These are phyloP conservation scores for Drosophila teissieri DNA, from an alignment of 1,140 invertebrate species.

Conservation along the genomic window DNA sequence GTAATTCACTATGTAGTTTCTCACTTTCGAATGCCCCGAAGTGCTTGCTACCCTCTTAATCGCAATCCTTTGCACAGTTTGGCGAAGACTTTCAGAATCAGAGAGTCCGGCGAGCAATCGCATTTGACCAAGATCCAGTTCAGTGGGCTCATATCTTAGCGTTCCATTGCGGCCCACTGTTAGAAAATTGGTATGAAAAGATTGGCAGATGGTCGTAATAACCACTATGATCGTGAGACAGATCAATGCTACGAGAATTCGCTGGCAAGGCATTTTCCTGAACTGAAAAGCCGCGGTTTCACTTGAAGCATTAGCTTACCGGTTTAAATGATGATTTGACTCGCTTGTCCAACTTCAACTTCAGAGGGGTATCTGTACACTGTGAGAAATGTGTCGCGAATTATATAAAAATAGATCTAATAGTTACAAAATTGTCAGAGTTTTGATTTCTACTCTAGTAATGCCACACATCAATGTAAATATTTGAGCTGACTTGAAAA, in stretches of 20 bases:
- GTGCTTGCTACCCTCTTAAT: conserved; percentile 90
- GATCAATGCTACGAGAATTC: background rate
- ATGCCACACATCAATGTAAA: no score
- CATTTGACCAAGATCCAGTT: background rate
- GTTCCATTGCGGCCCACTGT: background rate
- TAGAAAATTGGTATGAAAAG: no score
- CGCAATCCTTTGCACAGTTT: conserved; percentile 88
- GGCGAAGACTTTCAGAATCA: conserved; percentile 87
- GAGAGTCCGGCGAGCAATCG: conserved; percentile 1
- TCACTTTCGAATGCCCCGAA: conserved; percentile 88
- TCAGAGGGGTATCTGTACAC: background rate
- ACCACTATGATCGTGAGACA: background rate
- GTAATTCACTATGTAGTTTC: conserved; percentile 88
- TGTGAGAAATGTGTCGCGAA: no score
- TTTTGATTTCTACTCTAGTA: no score
- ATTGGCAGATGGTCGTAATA: background rate
- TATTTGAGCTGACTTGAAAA: background rate
- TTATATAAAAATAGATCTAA: no score
- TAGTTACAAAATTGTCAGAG: no score
- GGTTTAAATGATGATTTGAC: background rate
- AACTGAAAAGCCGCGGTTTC: background rate
- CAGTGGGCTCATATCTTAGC: background rate
- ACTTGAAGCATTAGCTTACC: no score
- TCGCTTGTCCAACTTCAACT: background rate
- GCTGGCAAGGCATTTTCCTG: background rate